These are phyloP conservation scores for Chrysaora quinquecirrha DNA, from an alignment of 30 jellyfish, hydroid and myxozoan species.

Conservation along the genomic window DNA sequence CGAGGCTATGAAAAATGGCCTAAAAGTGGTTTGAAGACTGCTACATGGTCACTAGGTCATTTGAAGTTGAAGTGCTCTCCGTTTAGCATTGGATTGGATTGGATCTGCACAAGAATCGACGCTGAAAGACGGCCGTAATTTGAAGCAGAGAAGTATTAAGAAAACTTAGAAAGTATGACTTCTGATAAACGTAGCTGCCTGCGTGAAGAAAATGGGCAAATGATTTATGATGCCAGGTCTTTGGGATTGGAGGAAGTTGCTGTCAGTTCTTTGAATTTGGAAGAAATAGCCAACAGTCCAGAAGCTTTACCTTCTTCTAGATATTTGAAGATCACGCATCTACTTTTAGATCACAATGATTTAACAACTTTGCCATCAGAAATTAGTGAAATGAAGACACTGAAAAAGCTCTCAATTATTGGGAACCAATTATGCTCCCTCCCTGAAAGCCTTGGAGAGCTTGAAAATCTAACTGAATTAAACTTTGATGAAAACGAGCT, in stretches of 20 bases:
- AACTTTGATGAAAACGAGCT: conserved; percentile 73
- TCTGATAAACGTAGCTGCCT: no score
- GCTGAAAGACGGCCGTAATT: no score
- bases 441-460: conserved; percentile 48
- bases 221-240: not conserved
- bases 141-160: no score
- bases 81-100: no score
- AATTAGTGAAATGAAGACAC: conserved; percentile 18
- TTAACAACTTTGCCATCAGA: conserved; percentile 61
- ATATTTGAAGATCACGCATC: conserved; percentile 11
- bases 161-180: no score
- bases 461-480: conserved; percentile 44
- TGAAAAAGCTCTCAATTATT: conserved; percentile 45
- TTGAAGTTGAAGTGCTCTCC: no score
- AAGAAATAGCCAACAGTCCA: not conserved
- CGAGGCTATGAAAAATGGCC: no score
- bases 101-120: no score
- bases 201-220: not conserved
- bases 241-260: not conserved
- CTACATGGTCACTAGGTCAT: no score
- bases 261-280: not conserved
- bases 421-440: conserved; percentile 72
- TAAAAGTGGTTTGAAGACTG: no score
- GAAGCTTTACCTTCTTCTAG: not conserved
- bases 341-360: conserved; percentile 80